Evolutionary conservation across 2,888 invertebrate species (phyloP).

Genomic region (Erannis defoliaria): DNA sequence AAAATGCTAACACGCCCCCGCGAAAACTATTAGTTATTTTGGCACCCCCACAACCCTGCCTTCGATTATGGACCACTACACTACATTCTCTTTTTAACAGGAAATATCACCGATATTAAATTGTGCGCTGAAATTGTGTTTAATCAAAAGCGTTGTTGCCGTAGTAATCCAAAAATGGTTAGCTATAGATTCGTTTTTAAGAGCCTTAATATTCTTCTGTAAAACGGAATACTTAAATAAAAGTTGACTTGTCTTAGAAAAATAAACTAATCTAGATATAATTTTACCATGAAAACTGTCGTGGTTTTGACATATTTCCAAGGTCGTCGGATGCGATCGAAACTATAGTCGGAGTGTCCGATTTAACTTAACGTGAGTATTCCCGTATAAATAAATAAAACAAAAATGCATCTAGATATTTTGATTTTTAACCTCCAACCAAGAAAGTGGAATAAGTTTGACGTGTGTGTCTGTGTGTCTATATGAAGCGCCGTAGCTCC

Average conservation of each 20-base stretch:
- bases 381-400: too few species aligned
- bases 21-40: conserved; percentile 87
- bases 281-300: too few species aligned
- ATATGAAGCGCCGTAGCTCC: too few species aligned
- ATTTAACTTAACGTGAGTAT: too few species aligned
- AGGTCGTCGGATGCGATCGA: too few species aligned
- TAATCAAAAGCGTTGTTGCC: not conserved
- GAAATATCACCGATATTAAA: conserved; percentile 42
- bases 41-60: conserved; percentile 77
- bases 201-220: not conserved
- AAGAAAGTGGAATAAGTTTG: too few species aligned
- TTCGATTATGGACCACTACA: conserved; percentile 77
- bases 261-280: too few species aligned
- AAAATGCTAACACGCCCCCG: conserved; percentile 87
- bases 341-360: too few species aligned
- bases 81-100: conserved; percentile 53
- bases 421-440: too few species aligned
- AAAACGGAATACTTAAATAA: not conserved
- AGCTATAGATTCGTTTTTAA: not conserved
- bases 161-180: not conserved
- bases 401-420: too few species aligned
- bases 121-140: conserved; percentile 16
- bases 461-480: too few species aligned
- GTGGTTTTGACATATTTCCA: too few species aligned
- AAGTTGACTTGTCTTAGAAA: not conserved